Conservation (phyloP, 2,113 vertebrate species). For the Cavia porcellus region DNA sequence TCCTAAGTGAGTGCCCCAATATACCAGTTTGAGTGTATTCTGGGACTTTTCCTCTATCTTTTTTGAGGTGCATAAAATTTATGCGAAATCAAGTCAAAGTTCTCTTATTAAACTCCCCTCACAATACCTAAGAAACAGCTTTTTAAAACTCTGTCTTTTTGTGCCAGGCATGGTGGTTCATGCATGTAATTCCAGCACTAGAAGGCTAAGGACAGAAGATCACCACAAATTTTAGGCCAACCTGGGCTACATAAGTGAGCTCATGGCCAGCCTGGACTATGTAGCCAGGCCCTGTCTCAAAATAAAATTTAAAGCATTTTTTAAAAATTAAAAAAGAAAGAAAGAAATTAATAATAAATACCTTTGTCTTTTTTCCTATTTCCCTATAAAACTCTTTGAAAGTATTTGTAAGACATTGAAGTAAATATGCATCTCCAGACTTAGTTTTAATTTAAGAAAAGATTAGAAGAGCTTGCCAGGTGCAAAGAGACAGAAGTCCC, state of each 20-base stretch:
- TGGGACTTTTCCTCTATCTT: background rate
- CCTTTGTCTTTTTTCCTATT: background rate
- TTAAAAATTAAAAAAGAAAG: background rate
- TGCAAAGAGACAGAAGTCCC: conserved; percentile 19
- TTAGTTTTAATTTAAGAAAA: conserved; percentile 28
- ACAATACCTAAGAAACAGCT: background rate
- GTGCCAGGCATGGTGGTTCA: background rate
- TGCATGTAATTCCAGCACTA: background rate
- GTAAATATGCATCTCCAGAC: conserved; percentile 28
- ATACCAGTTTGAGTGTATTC: background rate
- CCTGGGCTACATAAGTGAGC: background rate
- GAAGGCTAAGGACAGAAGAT: background rate
- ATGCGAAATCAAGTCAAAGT: background rate
- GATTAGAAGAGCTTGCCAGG: background rate
- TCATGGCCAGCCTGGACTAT: background rate
- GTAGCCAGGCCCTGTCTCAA: background rate
- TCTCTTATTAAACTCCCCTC: conserved; percentile 9
- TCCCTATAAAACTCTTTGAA: conserved; percentile 13
- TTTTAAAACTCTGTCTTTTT: background rate
- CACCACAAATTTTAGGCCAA: background rate
- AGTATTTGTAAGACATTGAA: conserved; percentile 53
- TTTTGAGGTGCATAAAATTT: background rate
- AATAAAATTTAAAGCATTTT: too few species aligned
- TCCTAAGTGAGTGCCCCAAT: too few species aligned
- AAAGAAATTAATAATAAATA: background rate